Evolutionary conservation across 2,888 invertebrate genomes (phyloP).

Genomic region (Brachynemurus nebulosus): DNA sequence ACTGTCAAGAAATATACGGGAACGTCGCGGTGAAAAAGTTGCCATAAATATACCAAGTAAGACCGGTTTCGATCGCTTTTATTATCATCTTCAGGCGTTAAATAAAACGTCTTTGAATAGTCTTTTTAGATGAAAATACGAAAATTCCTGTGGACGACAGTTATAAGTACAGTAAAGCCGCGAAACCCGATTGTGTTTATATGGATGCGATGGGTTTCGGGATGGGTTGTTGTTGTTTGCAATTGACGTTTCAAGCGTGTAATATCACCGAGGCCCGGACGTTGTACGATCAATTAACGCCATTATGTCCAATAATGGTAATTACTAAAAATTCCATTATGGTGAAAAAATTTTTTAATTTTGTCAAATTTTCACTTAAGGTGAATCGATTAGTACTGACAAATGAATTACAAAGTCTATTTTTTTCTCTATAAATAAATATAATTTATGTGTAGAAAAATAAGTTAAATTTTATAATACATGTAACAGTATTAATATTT

Average conservation of each 20-base stretch:
- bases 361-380: no score
- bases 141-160: conserved; percentile 71
- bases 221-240: conserved; percentile 97
- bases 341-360: no score
- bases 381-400: no score
- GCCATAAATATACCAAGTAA: conserved; percentile 92
- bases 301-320: conserved; percentile 93
- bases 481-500: no score
- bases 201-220: conserved; percentile 99
- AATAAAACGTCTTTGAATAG: conserved; percentile 35
- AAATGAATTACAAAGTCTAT: no score
- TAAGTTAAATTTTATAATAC: no score
- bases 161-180: conserved; percentile 45
- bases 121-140: conserved; percentile 81
- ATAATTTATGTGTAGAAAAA: no score
- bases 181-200: conserved; percentile 82
- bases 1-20: conserved; percentile 82
- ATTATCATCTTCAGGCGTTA: neutral
- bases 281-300: conserved; percentile 93
- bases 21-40: conserved; percentile 86
- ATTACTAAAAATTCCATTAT: no score
- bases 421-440: no score
- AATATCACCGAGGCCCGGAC: conserved; percentile 91
- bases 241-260: conserved; percentile 92
- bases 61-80: no score